Evolutionary conservation across 2,113 vertebrate genomes (phyloP).

Genomic region (Parus major): DNA sequence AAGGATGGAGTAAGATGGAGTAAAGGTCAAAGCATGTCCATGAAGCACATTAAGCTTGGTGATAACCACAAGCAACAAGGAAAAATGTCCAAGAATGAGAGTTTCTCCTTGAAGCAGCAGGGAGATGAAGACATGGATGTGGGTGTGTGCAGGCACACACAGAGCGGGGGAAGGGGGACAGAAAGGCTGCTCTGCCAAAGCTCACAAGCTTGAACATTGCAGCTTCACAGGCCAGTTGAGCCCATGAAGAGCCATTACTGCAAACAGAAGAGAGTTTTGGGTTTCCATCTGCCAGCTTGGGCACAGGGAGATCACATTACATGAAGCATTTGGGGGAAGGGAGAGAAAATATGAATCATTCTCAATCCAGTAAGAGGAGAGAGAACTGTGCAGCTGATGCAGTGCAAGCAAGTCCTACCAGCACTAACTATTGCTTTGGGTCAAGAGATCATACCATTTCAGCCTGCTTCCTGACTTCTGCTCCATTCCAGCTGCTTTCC

Average conservation of each 20-base stretch:
- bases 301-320: neutral
- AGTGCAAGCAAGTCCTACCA: neutral
- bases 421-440: neutral
- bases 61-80: neutral
- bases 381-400: neutral
- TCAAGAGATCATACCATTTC: neutral
- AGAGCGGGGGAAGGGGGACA: neutral
- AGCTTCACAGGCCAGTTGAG: neutral
- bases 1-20: neutral
- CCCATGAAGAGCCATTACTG: neutral
- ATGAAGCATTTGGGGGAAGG: neutral
- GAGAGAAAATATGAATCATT: neutral
- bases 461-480: slow-evolving; percentile 9
- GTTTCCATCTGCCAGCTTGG: slow-evolving; percentile 31
- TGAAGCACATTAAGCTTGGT: neutral
- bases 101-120: neutral
- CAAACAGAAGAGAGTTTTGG: neutral
- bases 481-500: slow-evolving; percentile 6
- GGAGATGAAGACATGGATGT: neutral
- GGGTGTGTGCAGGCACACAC: neutral
- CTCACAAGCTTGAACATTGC: neutral
- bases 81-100: neutral
- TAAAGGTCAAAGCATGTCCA: neutral
- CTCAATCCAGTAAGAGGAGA: neutral
- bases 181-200: neutral